A percentile compares a stretch with the other conserved stretches of the same genome.
Conservation (phyloP, 2,797 vertebrate genomes). For the Phoxinus dragarum region DNA sequence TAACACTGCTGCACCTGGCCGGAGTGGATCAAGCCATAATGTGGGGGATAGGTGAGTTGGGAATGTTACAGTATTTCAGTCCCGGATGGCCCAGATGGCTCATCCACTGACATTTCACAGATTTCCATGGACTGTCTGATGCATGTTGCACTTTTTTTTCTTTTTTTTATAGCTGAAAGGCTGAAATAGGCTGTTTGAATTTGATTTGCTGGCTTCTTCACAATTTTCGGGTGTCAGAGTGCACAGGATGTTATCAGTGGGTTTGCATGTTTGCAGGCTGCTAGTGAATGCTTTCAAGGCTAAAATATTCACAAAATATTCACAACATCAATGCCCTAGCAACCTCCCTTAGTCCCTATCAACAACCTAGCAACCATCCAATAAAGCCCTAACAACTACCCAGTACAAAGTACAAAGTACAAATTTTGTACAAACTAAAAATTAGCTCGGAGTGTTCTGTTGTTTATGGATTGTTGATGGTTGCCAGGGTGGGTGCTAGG, state of each 20-base stretch:
- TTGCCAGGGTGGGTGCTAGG: not conserved
- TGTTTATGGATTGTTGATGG: not conserved
- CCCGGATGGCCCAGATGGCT: not conserved
- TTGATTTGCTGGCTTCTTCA: not conserved
- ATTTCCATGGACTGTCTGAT: constrained; percentile 11
- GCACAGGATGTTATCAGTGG: not conserved
- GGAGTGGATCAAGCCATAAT: constrained; percentile 41
- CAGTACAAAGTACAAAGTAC: too few species aligned
- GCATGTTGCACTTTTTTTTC: not conserved
- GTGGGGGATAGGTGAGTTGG: constrained; percentile 10
- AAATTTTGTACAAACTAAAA: not conserved
- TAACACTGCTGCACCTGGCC: constrained; percentile 31
- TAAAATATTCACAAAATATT: not conserved
- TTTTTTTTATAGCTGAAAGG: not conserved
- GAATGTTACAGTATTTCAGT: constrained; percentile 16
- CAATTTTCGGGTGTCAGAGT: not conserved
- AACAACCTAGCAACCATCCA: too few species aligned
- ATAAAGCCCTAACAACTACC: too few species aligned
- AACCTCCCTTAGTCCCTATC: too few species aligned
- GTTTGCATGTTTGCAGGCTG: not conserved
- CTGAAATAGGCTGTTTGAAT: not conserved
- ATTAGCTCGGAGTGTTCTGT: not conserved
- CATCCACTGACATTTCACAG: not conserved
- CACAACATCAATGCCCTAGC: not conserved
- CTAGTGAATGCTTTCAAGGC: not conserved